These are phyloP conservation scores for Matsumurasca onukii DNA, from an alignment of 1,140 invertebrate genomes.

Conservation along the genomic window DNA sequence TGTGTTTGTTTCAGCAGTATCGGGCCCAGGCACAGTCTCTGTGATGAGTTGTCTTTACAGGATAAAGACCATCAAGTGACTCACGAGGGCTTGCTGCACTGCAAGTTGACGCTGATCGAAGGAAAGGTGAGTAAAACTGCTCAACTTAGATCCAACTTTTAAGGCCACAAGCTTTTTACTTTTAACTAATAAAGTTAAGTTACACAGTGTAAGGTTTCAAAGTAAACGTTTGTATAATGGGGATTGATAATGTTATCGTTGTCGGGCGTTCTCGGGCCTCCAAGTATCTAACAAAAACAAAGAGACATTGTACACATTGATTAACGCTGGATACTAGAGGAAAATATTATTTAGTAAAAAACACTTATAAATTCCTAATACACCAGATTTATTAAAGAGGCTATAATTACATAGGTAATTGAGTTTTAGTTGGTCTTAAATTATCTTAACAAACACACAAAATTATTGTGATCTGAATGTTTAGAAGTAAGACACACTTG, in stretches of 20 bases:
- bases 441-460: no score
- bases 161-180: no score
- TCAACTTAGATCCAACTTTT: no score
- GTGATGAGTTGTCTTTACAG: slow-evolving; percentile 4
- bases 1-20: slow-evolving; percentile 10
- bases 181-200: not conserved
- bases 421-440: no score
- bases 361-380: no score
- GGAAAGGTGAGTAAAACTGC: slow-evolving; percentile 66
- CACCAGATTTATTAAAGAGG: no score
- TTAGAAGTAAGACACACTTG: no score
- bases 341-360: no score
- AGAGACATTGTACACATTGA: not conserved
- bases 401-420: no score
- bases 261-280: not conserved
- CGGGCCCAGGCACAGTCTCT: slow-evolving; percentile 24
- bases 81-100: slow-evolving; percentile 70
- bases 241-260: no score
- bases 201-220: not conserved
- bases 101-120: slow-evolving; percentile 78
- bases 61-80: slow-evolving; percentile 45
- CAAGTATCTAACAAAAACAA: not conserved
- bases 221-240: not conserved
- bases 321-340: no score
- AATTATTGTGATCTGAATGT: no score